Conservation (phyloP, 2,797 vertebrate genomes). For the Eulemur mongoz region DNA sequence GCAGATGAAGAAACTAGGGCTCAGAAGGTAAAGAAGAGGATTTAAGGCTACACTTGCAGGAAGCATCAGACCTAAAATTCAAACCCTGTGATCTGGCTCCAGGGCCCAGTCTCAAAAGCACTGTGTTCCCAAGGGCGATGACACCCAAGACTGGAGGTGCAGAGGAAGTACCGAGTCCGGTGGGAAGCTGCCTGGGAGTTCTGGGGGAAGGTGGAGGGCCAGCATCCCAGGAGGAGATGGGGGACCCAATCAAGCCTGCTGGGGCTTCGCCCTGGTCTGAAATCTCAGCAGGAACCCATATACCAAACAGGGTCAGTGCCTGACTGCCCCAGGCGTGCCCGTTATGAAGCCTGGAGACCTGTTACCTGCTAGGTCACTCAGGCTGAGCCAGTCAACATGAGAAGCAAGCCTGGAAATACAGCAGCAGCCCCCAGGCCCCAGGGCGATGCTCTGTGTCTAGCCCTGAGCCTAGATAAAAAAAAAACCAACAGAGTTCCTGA, state of each 20-base stretch:
- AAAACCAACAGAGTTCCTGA: neutral
- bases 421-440: neutral
- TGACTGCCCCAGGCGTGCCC: neutral
- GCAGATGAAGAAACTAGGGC: neutral
- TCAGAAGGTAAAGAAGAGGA: neutral
- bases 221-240: neutral
- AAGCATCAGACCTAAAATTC: neutral
- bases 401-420: neutral
- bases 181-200: neutral
- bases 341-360: neutral
- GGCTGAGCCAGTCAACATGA: neutral
- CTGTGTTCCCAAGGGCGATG: neutral
- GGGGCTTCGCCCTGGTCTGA: neutral
- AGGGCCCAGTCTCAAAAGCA: neutral
- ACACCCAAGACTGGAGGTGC: neutral
- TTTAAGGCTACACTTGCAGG: neutral
- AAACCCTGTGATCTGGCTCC: neutral
- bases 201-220: neutral
- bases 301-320: neutral
- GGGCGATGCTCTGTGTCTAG: neutral
- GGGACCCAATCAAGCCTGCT: neutral
- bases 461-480: neutral
- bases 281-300: neutral
- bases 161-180: neutral
- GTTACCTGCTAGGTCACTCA: neutral